Conservation (phyloP, 2,113 vertebrate species). For the Erpornis zantholeuca region DNA sequence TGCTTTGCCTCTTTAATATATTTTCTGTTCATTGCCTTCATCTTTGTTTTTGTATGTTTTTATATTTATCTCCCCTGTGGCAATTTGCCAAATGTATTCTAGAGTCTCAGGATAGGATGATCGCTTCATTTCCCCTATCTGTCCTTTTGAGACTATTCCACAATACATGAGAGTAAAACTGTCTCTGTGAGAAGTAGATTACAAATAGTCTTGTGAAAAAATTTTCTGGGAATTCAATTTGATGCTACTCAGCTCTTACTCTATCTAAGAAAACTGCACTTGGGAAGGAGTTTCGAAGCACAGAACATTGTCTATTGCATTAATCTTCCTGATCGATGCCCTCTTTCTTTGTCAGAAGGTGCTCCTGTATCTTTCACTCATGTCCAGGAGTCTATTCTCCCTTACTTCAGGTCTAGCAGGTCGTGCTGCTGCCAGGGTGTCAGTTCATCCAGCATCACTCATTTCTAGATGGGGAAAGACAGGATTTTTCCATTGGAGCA, state of each 20-base stretch:
- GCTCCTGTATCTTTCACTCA: background rate
- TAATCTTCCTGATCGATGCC: background rate
- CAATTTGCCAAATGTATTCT: background rate
- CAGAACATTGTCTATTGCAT: background rate
- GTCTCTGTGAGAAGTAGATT: background rate
- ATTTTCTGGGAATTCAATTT: background rate
- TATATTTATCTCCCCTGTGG: background rate
- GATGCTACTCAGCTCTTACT: background rate
- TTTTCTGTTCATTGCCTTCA: background rate
- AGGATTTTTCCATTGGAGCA: background rate
- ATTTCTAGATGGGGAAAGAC: background rate
- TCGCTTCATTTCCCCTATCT: background rate
- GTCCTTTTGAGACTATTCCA: background rate
- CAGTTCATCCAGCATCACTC: background rate
- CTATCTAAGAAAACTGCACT: fast-evolving
- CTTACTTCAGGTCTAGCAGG: background rate
- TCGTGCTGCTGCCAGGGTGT: background rate
- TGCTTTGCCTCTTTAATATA: background rate
- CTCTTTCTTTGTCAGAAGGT: background rate
- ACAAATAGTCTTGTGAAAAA: background rate
- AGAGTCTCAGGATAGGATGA: background rate
- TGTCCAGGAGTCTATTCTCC: background rate
- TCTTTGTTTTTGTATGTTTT: background rate
- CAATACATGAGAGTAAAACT: background rate
- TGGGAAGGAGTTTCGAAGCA: background rate